Base-by-base conservation (phyloP, 92 coral and sea anemone species). In the Heliopora coerulea region DNA sequence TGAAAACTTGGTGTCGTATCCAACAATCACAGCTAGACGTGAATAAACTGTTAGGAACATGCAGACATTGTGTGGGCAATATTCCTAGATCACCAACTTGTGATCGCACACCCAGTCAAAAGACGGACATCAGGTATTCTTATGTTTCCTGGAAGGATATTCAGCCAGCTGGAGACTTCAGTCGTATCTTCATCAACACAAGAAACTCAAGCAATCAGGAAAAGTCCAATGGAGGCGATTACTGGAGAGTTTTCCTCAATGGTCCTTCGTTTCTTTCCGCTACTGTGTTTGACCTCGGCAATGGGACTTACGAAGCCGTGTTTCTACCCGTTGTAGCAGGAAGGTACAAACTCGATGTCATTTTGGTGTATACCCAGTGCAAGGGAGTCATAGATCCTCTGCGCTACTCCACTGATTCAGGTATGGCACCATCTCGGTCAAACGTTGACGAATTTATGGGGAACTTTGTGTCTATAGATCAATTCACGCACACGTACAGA, bases 271-370 rank as follows among this genome's bases (percentile, higher is more conserved):
- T 79, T 65, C 70, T 82, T 34, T 29, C 78, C 50, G 84, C 83
- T 29, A 59, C 86, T 42, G 83, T 88, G 29, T 80, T 81, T 85
- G 92, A 88, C 78, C 74, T 81, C 18, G 78, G 81, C 34, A 88
- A 84, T 54, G 92, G 92, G 1, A 81, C 84, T 62, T 88, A 88
- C 66, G 92, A 88, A 65, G 75, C 79, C 14, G 82, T 83, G 49
- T 76, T 84, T 56, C 79, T 88, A 10, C 59, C 80, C n/a, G 70
- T 67, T 25, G 86, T 77, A 63, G 79, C 89, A 5, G 92, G 92
- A 19, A 62, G 75, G 37, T 88, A 88, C 66, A 70, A 23, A 23
- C 84, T 67, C 13, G 74, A 84, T 24, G 52, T 85, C 19, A 35
- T 56, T 18, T 68, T 88, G 62, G 88, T 84, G 10, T 81, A 88